phyloP scores from a whole-genome alignment of 1,140 invertebrate species.

The Argopecten irradians region DNA sequence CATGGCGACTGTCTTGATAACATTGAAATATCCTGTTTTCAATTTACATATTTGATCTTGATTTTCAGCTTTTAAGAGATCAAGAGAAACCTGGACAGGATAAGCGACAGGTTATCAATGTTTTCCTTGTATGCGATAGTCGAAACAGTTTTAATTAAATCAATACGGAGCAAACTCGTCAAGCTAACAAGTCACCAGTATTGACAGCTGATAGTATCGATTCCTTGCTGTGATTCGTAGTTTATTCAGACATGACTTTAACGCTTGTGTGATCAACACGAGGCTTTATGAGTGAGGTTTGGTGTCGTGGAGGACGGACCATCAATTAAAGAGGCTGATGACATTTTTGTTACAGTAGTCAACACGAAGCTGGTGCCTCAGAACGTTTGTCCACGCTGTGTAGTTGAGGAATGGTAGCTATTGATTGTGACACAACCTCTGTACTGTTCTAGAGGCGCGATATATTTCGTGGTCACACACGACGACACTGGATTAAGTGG shows the following conservation, averaged over 20 bases:
- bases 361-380: not conserved
- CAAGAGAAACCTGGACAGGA: too few relatives aligned
- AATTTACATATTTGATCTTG: too few relatives aligned
- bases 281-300: not conserved
- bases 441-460: not conserved
- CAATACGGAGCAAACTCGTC: not conserved
- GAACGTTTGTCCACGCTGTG: not conserved
- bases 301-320: not conserved
- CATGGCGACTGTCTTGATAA: too few relatives aligned
- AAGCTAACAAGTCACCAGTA: not conserved
- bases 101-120: too few relatives aligned
- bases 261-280: not conserved
- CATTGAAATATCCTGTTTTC: too few relatives aligned
- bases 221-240: not conserved
- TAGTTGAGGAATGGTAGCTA: not conserved
- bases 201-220: not conserved
- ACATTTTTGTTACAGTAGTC: not conserved
- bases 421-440: not conserved
- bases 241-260: not conserved
- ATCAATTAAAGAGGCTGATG: not conserved
- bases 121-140: too few relatives aligned
- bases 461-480: not conserved
- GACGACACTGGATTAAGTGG: not conserved
- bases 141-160: too few relatives aligned
- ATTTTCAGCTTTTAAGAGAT: too few relatives aligned